These are phyloP conservation scores for Euzetes globulus DNA, from an alignment of 2,888 invertebrate genomes.

Conservation along the genomic window DNA sequence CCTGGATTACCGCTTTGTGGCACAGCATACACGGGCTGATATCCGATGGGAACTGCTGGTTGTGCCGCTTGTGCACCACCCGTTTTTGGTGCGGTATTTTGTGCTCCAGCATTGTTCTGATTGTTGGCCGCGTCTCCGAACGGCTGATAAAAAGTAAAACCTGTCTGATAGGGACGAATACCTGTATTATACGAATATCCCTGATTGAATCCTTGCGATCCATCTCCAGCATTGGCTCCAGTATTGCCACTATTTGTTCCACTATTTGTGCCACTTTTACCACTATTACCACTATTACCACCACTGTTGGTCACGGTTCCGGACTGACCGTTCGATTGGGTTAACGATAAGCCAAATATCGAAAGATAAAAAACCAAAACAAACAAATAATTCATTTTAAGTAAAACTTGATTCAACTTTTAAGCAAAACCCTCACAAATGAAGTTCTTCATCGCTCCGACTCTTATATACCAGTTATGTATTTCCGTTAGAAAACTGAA, in stretches of 20 bases:
- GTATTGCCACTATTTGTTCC: background rate
- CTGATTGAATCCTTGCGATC: constrained; percentile 25
- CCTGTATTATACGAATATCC: constrained; percentile 36
- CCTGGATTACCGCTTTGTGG: background rate
- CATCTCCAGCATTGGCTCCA: background rate
- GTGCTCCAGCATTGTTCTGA: constrained; percentile 17
- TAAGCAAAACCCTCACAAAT: background rate
- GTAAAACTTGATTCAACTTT: background rate
- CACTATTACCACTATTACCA: background rate
- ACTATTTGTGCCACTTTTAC: background rate
- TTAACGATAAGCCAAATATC: background rate
- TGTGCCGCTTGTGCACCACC: background rate
- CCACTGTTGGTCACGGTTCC: background rate
- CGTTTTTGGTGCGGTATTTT: background rate
- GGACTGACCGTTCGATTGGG: background rate
- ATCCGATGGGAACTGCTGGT: background rate
- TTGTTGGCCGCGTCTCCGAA: constrained; percentile 33
- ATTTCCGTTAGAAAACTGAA: background rate
- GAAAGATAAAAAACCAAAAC: background rate
- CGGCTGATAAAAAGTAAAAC: constrained; percentile 33
- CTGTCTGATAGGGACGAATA: constrained; percentile 32
- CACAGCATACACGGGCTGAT: background rate
- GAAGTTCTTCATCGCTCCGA: background rate
- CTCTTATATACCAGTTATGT: background rate
- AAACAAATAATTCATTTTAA: constrained; percentile 7